phyloP scores from a whole-genome alignment of 2,888 invertebrate genomes.

The Didymodactylos carnosus region DNA sequence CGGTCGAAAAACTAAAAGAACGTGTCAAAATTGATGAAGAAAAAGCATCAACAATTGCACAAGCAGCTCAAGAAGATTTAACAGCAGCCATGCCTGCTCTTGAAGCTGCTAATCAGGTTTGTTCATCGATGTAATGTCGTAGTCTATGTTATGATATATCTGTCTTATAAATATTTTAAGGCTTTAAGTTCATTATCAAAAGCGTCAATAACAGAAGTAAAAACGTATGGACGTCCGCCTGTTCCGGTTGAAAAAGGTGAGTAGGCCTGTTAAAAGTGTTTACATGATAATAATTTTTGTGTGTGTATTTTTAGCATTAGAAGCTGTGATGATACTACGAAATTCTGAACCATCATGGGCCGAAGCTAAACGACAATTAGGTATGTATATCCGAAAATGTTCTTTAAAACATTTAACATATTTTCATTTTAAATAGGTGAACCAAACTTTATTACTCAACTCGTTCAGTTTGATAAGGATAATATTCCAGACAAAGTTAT shows the following conservation, averaged over 20 bases:
- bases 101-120: conserved; percentile 59
- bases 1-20: conserved; percentile 42
- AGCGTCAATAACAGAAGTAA: conserved; percentile 68
- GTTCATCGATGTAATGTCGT: conserved; percentile 28
- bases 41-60: conserved; percentile 56
- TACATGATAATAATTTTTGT: no score
- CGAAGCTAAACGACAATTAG: conserved; percentile 60
- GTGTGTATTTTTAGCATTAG: no score
- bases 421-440: conserved; percentile 26
- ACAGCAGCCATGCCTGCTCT: conserved; percentile 67
- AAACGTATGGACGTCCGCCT: conserved; percentile 68
- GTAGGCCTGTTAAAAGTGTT: conserved; percentile 58
- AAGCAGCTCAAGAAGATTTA: conserved; percentile 59
- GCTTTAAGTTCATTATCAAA: conserved; percentile 61
- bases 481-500: conserved; percentile 61
- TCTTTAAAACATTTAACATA: conserved; percentile 21
- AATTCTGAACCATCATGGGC: conserved; percentile 63
- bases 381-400: neutral
- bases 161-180: conserved; percentile 18
- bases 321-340: conserved; percentile 63
- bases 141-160: conserved; percentile 6
- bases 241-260: conserved; percentile 65
- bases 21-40: conserved; percentile 56
- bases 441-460: conserved; percentile 37
- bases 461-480: conserved; percentile 68